These are phyloP conservation scores for Epizoanthus stellaris DNA, from an alignment of 92 coral and sea anemone species.

Conservation along the genomic window DNA sequence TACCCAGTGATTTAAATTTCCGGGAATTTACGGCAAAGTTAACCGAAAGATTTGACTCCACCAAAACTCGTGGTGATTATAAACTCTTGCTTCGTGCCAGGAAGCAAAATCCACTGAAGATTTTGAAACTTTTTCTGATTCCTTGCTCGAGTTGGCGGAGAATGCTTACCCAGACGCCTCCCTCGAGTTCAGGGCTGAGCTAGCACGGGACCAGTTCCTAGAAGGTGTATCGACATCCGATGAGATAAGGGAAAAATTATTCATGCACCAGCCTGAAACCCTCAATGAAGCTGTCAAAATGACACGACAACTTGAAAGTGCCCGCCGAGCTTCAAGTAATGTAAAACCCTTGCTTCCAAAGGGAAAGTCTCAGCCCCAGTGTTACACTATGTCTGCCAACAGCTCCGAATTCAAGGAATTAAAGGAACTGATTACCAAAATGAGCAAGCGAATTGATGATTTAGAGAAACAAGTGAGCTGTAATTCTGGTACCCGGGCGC, in stretches of 20 bases:
- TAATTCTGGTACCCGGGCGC: not conserved
- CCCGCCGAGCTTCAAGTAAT: slow-evolving; percentile 42
- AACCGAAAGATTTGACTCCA: slow-evolving; percentile 40
- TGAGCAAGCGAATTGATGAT: slow-evolving; percentile 16
- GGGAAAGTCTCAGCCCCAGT: slow-evolving; percentile 29
- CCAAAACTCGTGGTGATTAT: slow-evolving; percentile 34
- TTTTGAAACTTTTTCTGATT: slow-evolving; percentile 29
- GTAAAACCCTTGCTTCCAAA: slow-evolving; percentile 27
- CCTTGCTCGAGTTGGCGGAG: slow-evolving; percentile 20
- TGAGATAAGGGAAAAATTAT: slow-evolving; percentile 31
- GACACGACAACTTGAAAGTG: slow-evolving; percentile 38
- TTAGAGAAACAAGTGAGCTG: slow-evolving; percentile 15
- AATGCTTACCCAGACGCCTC: slow-evolving; percentile 45
- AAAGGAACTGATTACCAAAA: slow-evolving; percentile 29
- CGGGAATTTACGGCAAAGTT: slow-evolving; percentile 40
- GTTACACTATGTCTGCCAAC: not conserved
- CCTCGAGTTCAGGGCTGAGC: slow-evolving; percentile 40
- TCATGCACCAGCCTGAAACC: slow-evolving; percentile 35
- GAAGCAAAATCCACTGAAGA: slow-evolving; percentile 19
- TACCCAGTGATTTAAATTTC: slow-evolving; percentile 39
- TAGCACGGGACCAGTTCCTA: slow-evolving; percentile 40
- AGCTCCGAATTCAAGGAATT: slow-evolving; percentile 26
- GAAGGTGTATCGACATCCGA: slow-evolving; percentile 5
- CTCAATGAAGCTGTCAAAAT: slow-evolving; percentile 37
- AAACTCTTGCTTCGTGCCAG: slow-evolving; percentile 17